Percentiles rank a stretch among this genome's conserved stretches.
phyloP scores from a whole-genome alignment of 2,888 invertebrate genomes.

The Cyaniris semiargus region DNA sequence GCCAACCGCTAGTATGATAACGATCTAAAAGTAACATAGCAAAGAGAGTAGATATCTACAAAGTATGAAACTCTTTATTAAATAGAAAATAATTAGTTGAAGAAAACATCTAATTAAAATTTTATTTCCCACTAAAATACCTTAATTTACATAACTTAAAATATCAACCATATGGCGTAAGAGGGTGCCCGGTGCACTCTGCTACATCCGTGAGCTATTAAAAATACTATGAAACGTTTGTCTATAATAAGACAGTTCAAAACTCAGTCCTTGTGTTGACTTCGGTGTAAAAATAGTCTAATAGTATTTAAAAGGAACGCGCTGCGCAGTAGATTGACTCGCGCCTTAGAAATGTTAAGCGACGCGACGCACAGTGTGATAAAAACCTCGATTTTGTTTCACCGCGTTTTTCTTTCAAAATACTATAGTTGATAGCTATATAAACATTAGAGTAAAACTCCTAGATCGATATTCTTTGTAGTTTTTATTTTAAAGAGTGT shows the following conservation, averaged over 20 bases:
- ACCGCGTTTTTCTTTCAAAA: too few relatives aligned
- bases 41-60: too few relatives aligned
- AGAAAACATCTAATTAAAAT: not conserved
- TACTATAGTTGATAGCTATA: too few relatives aligned
- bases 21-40: not conserved
- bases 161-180: not conserved
- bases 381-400: too few relatives aligned
- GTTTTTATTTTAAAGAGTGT: too few relatives aligned
- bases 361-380: too few relatives aligned
- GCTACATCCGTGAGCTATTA: not conserved
- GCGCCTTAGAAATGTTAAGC: not conserved
- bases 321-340: slow-evolving; percentile 16
- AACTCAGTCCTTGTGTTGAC: slow-evolving; percentile 17
- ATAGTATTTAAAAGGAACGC: slow-evolving; percentile 23
- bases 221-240: slow-evolving; percentile 2
- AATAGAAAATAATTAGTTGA: too few relatives aligned
- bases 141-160: not conserved
- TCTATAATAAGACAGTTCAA: slow-evolving; percentile 22
- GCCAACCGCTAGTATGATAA: too few relatives aligned
- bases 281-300: slow-evolving; percentile 26
- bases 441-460: too few relatives aligned
- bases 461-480: too few relatives aligned
- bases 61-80: too few relatives aligned
- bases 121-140: not conserved
- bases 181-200: not conserved